Conservation (phyloP, 1,140 invertebrate species). For the Schlechtendalia chinensis region DNA sequence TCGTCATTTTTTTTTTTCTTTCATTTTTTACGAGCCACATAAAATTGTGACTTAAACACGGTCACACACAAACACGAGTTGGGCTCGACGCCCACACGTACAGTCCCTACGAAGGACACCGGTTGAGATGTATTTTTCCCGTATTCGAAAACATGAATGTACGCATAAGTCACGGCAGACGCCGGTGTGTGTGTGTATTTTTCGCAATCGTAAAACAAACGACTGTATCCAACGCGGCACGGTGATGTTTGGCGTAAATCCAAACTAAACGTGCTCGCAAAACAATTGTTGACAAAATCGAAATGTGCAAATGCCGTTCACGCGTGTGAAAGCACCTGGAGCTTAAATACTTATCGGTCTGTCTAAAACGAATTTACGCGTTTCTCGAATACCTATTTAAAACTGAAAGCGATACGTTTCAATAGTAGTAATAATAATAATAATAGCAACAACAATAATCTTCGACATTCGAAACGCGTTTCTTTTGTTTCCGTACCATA, state of each 20-base stretch:
- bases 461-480: not conserved
- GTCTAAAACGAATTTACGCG: not conserved
- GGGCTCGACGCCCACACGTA: not conserved
- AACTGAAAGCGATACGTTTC: not conserved
- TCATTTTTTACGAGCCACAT: conserved; percentile 41
- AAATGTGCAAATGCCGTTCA: not conserved
- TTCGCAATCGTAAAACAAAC: conserved; percentile 20
- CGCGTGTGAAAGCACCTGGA: conserved; percentile 11
- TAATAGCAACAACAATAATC: not conserved
- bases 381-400: not conserved
- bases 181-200: not conserved
- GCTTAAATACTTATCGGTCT: conserved; percentile 5
- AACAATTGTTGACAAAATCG: conserved; percentile 12
- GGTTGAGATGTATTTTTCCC: not conserved
- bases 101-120: too few relatives aligned
- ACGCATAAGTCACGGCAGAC: conserved; percentile 20
- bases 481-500: not conserved
- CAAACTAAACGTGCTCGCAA: conserved; percentile 35
- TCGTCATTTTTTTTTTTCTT: conserved; percentile 34
- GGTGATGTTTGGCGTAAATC: conserved; percentile 34
- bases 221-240: not conserved
- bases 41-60: conserved; percentile 26
- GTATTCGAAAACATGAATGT: not conserved
- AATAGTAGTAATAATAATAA: not conserved
- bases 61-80: not conserved